These are phyloP conservation scores for Agonopterix subpropinquella DNA, from an alignment of 2,888 invertebrate genomes.

Conservation along the genomic window DNA sequence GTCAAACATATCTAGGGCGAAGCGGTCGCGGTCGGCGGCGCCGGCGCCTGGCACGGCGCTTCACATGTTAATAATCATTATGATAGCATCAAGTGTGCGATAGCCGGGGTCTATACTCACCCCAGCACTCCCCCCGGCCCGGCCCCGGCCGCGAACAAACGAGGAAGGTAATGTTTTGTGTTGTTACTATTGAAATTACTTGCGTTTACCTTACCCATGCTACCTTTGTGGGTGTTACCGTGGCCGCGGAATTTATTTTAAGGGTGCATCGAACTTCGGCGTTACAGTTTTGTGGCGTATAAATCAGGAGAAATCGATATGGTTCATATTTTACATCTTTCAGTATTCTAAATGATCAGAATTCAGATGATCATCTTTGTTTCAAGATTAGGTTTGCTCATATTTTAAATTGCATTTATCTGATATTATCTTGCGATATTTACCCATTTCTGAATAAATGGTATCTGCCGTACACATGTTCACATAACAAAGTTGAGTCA, in stretches of 20 bases:
- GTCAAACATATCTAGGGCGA: slow-evolving; percentile 71
- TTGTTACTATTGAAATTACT: slow-evolving; percentile 23
- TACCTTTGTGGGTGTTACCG: slow-evolving; percentile 27
- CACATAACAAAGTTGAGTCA: too few species aligned
- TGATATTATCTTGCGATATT: too few species aligned
- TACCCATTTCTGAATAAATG: too few species aligned
- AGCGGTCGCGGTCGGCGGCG: slow-evolving; percentile 53
- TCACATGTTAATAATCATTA: slow-evolving; percentile 76
- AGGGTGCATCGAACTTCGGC: slow-evolving; percentile 20
- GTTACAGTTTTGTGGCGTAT: background rate
- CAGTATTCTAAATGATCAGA: too few species aligned
- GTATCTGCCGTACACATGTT: too few species aligned
- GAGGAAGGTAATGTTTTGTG: slow-evolving; percentile 20
- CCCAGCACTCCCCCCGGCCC: slow-evolving; percentile 25
- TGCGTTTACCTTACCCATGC: slow-evolving; percentile 21
- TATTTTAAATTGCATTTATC: too few species aligned
- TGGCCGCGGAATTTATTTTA: slow-evolving; percentile 26
- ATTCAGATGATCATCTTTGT: too few species aligned
- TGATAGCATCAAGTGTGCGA: slow-evolving; percentile 74
- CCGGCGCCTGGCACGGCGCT: slow-evolving; percentile 63
- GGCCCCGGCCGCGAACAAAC: slow-evolving; percentile 15
- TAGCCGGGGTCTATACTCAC: slow-evolving; percentile 51
- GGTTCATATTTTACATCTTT: too few species aligned
- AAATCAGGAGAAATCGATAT: too few species aligned
- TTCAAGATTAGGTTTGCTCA: too few species aligned